phyloP scores from a whole-genome alignment of 1,140 invertebrate species.

The Solenopsis fugax region DNA sequence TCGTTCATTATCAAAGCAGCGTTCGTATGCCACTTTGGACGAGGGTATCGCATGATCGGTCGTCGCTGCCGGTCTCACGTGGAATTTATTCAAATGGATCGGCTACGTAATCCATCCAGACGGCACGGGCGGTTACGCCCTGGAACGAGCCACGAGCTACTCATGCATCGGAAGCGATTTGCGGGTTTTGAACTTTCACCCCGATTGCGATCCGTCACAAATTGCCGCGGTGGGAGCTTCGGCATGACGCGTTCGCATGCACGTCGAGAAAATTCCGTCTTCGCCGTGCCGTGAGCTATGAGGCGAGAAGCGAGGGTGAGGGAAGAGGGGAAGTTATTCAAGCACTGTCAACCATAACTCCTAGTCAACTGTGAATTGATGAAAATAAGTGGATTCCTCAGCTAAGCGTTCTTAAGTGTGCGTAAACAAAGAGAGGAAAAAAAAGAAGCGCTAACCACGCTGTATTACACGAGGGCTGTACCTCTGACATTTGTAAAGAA shows the following conservation, averaged over 20 bases:
- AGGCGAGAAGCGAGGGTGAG: neutral
- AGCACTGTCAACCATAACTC: slow-evolving; percentile 42
- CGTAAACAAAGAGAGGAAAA: slow-evolving; percentile 13
- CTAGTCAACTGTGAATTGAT: neutral
- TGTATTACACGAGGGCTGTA: neutral
- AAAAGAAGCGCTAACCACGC: neutral
- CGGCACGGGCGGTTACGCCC: slow-evolving; percentile 12
- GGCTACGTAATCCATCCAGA: too few relatives aligned
- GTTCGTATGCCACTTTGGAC: neutral
- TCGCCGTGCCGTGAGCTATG: neutral
- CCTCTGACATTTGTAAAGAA: slow-evolving; percentile 81
- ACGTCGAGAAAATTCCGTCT: slow-evolving; percentile 3
- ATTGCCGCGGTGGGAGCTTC: slow-evolving; percentile 14
- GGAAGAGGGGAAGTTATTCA: neutral
- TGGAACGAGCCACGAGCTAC: slow-evolving; percentile 1
- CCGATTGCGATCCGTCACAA: slow-evolving; percentile 15
- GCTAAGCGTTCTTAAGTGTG: neutral
- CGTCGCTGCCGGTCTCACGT: neutral
- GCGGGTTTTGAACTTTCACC: slow-evolving; percentile 49
- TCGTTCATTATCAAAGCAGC: slow-evolving; percentile 20
- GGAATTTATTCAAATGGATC: slow-evolving; percentile 13
- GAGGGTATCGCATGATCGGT: neutral
- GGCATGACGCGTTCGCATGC: slow-evolving; percentile 8
- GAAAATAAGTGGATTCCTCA: slow-evolving; percentile 23
- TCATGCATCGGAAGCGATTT: slow-evolving; percentile 27